Evolutionary conservation across 2,797 vertebrate genomes (phyloP), one percentile per base, ranked within the genome.

Genomic region (Squalus acanthias): DNA sequence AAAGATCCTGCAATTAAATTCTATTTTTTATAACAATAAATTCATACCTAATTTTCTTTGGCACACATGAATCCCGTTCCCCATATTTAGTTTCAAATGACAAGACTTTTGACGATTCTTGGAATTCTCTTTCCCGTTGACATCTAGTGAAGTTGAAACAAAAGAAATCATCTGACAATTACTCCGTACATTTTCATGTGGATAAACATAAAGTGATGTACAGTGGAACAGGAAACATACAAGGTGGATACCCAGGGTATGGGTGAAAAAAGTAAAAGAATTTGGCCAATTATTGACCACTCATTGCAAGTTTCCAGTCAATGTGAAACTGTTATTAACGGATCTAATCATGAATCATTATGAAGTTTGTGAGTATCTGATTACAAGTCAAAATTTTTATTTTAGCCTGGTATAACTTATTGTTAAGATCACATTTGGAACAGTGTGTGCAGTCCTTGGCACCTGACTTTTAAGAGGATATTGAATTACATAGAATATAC

Each of bases 21-120:
- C 5, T 1, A 46, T 46, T 46, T 85, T 46, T 85, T 85, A 5
- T 46, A 20, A 85, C 17, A 46, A 67, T 39, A 93, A 20, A 53
- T 76, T n/a, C 70, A 29, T n/a, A 95, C 94, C 94, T 76, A 33
- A 95, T 60, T 95, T 76, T 95, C 70, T 76, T 95, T 22, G 94
- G 50, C 12, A 74, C 22, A 50, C 24, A 57, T 22, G 33, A n/a
- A n/a, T 72, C 26, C 50, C 53, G 26, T 7, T 60, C 57, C 33
- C 94, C 94, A 76, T 33, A 17, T 60, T 76, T 74, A 4, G n/a
- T 9, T 72, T 26, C 67, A 12, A 46, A 7, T 33, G 89, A 95
- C 65, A 70, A 69, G 60, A 65, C 17, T 63, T 93, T 20, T 65
- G 57, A 65, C n/a, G 89, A 65, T 17, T 9, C 67, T 46, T 72